Percentiles rank a stretch among this genome's conserved stretches.
phyloP scores from a whole-genome alignment of 2,113 vertebrate species.

The Tursiops truncatus region DNA sequence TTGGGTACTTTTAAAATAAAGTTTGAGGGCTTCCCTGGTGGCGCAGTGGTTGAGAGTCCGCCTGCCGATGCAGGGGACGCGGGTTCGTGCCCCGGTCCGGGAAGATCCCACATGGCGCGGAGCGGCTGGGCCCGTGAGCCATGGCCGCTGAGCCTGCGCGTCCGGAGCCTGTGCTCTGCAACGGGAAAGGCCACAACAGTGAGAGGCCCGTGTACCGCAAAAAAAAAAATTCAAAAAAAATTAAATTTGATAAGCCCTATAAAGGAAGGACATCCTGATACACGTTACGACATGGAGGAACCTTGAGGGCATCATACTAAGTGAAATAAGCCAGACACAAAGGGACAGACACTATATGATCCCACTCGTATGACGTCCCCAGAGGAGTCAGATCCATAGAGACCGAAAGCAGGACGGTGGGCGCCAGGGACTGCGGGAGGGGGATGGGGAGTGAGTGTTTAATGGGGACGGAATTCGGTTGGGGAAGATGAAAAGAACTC shows the following conservation, averaged over 20 bases:
- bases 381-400: neutral
- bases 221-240: neutral
- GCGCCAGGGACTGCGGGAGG: neutral
- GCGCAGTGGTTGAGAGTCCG: too few relatives aligned
- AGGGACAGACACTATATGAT: fast-evolving
- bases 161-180: too few relatives aligned
- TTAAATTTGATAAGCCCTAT: neutral
- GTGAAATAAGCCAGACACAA: neutral
- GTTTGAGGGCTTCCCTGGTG: too few relatives aligned
- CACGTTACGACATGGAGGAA: fast-evolving
- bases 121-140: too few relatives aligned
- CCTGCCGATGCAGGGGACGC: too few relatives aligned
- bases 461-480: neutral
- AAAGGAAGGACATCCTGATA: neutral
- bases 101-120: too few relatives aligned
- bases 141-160: too few relatives aligned
- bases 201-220: too few relatives aligned
- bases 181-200: too few relatives aligned
- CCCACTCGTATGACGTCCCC: neutral
- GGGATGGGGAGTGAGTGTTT: neutral
- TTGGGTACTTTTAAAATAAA: neutral
- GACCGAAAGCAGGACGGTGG: neutral
- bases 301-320: fast-evolving
- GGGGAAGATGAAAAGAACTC: neutral
- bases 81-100: too few relatives aligned